Percentiles rank a stretch among this genome's conserved stretches.
Evolutionary conservation across 2,888 invertebrate species (phyloP).

Genomic region (Nephrocerus scutellatus): DNA sequence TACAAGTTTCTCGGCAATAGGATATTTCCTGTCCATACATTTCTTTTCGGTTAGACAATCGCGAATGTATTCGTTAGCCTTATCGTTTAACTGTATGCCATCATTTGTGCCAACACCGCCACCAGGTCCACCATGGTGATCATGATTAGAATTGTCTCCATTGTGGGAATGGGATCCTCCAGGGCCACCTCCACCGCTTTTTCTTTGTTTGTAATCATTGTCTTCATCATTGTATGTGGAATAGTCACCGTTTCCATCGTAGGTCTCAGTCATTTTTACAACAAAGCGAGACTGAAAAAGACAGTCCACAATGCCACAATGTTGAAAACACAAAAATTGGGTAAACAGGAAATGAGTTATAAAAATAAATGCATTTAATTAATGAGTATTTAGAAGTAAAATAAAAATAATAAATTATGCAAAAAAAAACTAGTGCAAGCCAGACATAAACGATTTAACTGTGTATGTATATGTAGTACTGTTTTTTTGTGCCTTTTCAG

Average conservation of each 20-base stretch:
- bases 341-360: no score
- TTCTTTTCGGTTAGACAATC: constrained; percentile 67
- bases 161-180: constrained; percentile 34
- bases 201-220: constrained; percentile 40
- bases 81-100: constrained; percentile 53
- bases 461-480: no score
- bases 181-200: constrained; percentile 29
- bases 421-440: no score
- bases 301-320: no score
- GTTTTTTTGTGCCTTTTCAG: no score
- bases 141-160: constrained; percentile 37
- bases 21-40: constrained; percentile 61
- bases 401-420: no score
- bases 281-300: no score
- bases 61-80: constrained; percentile 70
- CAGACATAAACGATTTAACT: no score
- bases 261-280: constrained; percentile 44
- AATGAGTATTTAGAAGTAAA: no score
- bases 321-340: no score
- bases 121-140: constrained; percentile 30
- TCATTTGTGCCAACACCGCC: constrained; percentile 48
- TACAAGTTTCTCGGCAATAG: constrained; percentile 61
- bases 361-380: no score
- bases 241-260: constrained; percentile 47
- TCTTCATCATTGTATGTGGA: constrained; percentile 43